Conservation (phyloP, 2,797 vertebrate species). For the Erithacus rubecula region DNA sequence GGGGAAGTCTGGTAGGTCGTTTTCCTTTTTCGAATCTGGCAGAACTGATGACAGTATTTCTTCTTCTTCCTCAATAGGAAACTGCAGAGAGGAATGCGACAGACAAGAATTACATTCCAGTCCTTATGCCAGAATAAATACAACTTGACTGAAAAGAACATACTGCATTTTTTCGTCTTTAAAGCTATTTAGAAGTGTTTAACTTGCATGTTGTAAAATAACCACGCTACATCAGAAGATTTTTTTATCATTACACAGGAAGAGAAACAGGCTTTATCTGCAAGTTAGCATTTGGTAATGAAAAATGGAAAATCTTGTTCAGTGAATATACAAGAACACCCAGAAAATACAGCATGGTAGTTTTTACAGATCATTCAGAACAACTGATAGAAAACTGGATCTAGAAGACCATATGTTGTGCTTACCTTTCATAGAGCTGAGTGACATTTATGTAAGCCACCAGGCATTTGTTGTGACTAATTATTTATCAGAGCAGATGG, state of each 20-base stretch:
- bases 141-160: background rate
- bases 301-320: background rate
- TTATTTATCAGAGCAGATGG: slow-evolving; percentile 8
- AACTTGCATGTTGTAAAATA: background rate
- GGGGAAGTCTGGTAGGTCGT: slow-evolving; percentile 82
- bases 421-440: background rate
- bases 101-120: background rate
- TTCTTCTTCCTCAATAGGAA: slow-evolving; percentile 87
- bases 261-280: background rate
- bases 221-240: background rate
- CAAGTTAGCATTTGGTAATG: background rate
- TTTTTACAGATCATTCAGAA: background rate
- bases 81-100: slow-evolving; percentile 59
- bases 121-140: background rate
- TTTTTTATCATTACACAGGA: background rate
- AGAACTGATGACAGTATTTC: slow-evolving; percentile 89
- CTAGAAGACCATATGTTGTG: background rate
- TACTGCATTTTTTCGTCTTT: background rate
- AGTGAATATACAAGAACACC: background rate
- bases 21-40: slow-evolving; percentile 86
- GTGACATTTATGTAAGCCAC: background rate
- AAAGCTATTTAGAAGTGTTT: background rate
- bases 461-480: slow-evolving; percentile 5
- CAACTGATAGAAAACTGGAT: background rate
- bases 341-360: background rate